These are phyloP conservation scores for Peromyscus nudipes DNA, from an alignment of 2,797 vertebrate species.

Conservation along the genomic window DNA sequence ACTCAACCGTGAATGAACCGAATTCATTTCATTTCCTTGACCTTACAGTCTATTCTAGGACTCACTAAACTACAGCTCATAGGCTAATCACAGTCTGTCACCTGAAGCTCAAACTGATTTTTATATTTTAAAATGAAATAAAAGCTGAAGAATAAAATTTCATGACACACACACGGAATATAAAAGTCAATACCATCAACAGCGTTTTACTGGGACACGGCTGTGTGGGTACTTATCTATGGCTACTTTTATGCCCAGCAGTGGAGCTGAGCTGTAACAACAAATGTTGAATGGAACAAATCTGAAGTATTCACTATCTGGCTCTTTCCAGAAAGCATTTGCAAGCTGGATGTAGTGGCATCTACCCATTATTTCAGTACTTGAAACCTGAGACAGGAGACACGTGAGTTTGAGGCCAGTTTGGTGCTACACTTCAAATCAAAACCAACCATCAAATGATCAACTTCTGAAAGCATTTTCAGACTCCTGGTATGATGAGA, in stretches of 20 bases:
- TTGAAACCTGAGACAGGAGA: neutral
- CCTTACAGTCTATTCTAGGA: neutral
- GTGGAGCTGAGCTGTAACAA: neutral
- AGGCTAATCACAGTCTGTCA: neutral
- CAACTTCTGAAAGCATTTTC: neutral
- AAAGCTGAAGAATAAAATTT: slow-evolving; percentile 28
- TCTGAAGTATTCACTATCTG: neutral
- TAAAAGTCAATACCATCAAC: neutral
- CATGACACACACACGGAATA: neutral
- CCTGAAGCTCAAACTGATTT: neutral
- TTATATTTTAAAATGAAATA: slow-evolving; percentile 19
- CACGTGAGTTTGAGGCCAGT: neutral
- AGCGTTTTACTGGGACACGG: neutral
- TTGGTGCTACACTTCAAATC: neutral
- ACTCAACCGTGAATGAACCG: neutral
- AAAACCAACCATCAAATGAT: neutral
- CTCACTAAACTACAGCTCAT: neutral
- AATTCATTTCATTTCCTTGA: neutral
- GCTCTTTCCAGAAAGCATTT: neutral
- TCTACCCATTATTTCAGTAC: neutral
- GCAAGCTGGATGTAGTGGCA: neutral
- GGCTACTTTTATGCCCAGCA: neutral
- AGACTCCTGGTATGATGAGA: neutral
- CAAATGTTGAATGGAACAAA: neutral
- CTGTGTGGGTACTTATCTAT: neutral